Percentiles rank a stretch among this genome's conserved stretches.
These are phyloP conservation scores for Chaunax sp. DNA, from an alignment of 2,797 vertebrate species.

Conservation along the genomic window DNA sequence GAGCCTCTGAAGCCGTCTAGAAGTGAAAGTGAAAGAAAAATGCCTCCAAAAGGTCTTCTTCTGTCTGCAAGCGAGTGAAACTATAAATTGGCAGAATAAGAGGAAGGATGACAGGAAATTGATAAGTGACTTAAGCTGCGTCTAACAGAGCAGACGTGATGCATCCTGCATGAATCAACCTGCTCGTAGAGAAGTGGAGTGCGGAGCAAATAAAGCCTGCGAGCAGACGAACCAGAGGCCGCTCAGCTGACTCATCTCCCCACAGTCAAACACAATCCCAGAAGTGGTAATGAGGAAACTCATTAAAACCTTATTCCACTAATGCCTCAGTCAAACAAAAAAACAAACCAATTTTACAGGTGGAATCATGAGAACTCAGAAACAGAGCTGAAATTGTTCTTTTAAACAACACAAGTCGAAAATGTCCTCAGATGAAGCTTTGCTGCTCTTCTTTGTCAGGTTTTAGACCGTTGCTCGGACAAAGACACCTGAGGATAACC, in stretches of 20 bases:
- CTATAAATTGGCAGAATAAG: not conserved
- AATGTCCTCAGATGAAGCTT: too few species aligned
- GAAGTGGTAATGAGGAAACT: slow-evolving; percentile 50
- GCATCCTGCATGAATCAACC: slow-evolving; percentile 23
- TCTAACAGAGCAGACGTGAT: slow-evolving; percentile 12
- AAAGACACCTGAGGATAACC: too few species aligned
- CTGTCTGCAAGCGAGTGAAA: slow-evolving; percentile 15
- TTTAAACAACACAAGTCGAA: not conserved
- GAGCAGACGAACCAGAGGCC: slow-evolving; percentile 17
- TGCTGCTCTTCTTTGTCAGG: too few species aligned
- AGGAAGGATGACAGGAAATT: slow-evolving; percentile 18
- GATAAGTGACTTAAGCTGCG: slow-evolving; percentile 13
- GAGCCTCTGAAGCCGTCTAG: slow-evolving; percentile 13
- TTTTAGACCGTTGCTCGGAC: too few species aligned
- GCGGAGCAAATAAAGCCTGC: slow-evolving; percentile 8
- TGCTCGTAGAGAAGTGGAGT: slow-evolving; percentile 10
- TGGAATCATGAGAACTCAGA: not conserved
- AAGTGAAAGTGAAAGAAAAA: slow-evolving; percentile 9
- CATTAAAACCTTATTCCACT: slow-evolving; percentile 33
- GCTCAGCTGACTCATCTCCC: slow-evolving; percentile 51
- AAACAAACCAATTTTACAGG: not conserved
- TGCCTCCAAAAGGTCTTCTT: slow-evolving; percentile 14
- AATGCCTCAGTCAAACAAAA: slow-evolving; percentile 17
- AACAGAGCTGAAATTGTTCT: not conserved
- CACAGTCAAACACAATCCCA: slow-evolving; percentile 20